A percentile compares a stretch with the other conserved stretches of the same genome.
Evolutionary conservation across 23 tunicate genomes (phyloP).

Genomic region (Botrylloides violaceus): DNA sequence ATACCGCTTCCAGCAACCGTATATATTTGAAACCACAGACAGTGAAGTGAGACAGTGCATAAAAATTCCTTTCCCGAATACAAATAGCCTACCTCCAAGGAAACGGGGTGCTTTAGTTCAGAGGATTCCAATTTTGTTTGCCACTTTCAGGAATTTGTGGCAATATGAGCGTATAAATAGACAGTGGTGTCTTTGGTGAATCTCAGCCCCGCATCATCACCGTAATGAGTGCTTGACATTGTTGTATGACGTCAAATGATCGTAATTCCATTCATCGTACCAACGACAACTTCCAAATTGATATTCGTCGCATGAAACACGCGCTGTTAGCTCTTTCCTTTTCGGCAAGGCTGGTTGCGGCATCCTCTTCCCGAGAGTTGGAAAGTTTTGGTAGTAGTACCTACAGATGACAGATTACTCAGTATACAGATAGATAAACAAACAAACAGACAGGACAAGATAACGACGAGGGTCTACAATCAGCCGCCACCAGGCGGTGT

Average conservation of each 20-base stretch:
- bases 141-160: background rate
- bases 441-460: no score
- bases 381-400: slow-evolving; percentile 80
- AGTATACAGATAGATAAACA: no score
- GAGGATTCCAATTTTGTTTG: background rate
- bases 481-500: no score
- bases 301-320: slow-evolving; percentile 62
- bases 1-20: no score
- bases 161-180: background rate
- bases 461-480: no score
- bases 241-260: slow-evolving; percentile 36
- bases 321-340: slow-evolving; percentile 39
- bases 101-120: background rate
- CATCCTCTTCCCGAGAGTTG: slow-evolving; percentile 41
- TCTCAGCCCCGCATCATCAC: background rate
- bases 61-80: background rate
- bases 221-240: slow-evolving; percentile 6
- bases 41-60: background rate
- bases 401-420: no score
- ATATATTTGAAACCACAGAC: background rate
- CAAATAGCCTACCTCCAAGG: background rate
- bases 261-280: slow-evolving; percentile 91
- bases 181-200: background rate
- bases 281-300: slow-evolving; percentile 80
- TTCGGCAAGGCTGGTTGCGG: slow-evolving; percentile 41